Base-by-base conservation (phyloP, 2,797 vertebrate genomes). In the Helostoma temminkii region DNA sequence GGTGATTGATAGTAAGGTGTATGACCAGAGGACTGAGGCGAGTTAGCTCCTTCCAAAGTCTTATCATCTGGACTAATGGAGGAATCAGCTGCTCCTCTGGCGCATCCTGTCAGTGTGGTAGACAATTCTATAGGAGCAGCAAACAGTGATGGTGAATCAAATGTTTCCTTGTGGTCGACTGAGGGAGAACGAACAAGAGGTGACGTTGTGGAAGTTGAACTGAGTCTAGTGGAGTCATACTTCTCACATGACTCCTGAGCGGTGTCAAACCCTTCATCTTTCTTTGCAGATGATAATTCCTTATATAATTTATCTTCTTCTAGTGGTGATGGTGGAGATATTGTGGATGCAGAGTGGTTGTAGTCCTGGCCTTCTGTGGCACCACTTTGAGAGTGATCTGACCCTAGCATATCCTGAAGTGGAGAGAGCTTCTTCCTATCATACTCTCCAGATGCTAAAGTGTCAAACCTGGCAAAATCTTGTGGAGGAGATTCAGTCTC, bases 1-100 rank as follows among this genome's bases (percentile, higher is more conserved):
- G 98, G 98, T 83, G 98, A 99, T 61, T 99, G 97, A 91, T 98
- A 96, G 88, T 98, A 99, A 84, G 98, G 97, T 48, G 97, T 99
- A 84, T 99, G 98, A 54, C 98, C 97, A 82, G 97, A 96, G 63
- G 97, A 99, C 76, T 97, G 97, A 73, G 96, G 96, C 0, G 97
- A 97, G 76, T 94, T 95, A 39, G 94, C 92, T 56, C 95, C 96
- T 90, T 98, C 97, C 83, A 97, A 75, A 0, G 96, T 97, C 91
- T 96, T 97, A 50, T 98, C 96, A 84, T 98, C 97, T 76, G 96
- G 96, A 77, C 95, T 97, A 45, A 91, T 86, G 66, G 94, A 94
- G 10, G 91, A 92, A 64, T 96, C 96, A 63, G 82, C 88, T 41
- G 83, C 55, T 66, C 84, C 86, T 70, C 78, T 93, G 48, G 91